Conservation (phyloP, 23 tunicate genomes). For the Oikopleura dioica region DNA sequence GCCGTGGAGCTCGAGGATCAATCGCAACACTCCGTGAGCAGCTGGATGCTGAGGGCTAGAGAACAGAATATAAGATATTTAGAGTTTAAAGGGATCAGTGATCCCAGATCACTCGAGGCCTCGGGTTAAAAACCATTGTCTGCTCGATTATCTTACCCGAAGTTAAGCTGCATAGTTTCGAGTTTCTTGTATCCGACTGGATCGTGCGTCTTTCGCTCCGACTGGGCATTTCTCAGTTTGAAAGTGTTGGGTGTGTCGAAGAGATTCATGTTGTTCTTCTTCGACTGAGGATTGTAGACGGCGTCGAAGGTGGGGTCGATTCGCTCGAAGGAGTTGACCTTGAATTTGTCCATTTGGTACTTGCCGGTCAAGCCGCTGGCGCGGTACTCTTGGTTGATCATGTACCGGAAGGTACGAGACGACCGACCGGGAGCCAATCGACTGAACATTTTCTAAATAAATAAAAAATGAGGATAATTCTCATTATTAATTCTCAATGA, state of each 20-base stretch:
- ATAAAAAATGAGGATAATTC: too few relatives aligned
- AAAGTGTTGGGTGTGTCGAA: background rate
- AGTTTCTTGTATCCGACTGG: slow-evolving; percentile 11
- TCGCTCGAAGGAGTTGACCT: background rate
- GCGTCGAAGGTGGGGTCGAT: background rate
- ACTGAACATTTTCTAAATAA: too few relatives aligned
- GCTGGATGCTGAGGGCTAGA: slow-evolving; percentile 94
- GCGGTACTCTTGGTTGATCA: slow-evolving; percentile 1
- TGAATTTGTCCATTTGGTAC: background rate
- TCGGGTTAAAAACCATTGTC: too few relatives aligned
- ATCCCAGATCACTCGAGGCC: too few relatives aligned
- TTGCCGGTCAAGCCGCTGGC: background rate
- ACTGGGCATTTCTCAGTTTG: background rate
- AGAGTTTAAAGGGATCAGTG: too few relatives aligned
- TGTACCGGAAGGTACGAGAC: background rate
- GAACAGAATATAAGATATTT: too few relatives aligned
- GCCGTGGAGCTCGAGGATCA: slow-evolving; percentile 58
- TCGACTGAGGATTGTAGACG: background rate
- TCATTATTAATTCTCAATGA: background rate
- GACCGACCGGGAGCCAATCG: too few relatives aligned
- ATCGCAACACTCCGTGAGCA: slow-evolving; percentile 78
- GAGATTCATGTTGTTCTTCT: background rate
- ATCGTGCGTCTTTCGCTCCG: background rate
- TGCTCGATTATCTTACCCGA: too few relatives aligned
- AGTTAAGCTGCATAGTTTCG: slow-evolving; percentile 2